Evolutionary conservation across 2,888 invertebrate species (phyloP), one percentile per base, ranked within the genome.

Genomic region (Agriopis aurantiaria): DNA sequence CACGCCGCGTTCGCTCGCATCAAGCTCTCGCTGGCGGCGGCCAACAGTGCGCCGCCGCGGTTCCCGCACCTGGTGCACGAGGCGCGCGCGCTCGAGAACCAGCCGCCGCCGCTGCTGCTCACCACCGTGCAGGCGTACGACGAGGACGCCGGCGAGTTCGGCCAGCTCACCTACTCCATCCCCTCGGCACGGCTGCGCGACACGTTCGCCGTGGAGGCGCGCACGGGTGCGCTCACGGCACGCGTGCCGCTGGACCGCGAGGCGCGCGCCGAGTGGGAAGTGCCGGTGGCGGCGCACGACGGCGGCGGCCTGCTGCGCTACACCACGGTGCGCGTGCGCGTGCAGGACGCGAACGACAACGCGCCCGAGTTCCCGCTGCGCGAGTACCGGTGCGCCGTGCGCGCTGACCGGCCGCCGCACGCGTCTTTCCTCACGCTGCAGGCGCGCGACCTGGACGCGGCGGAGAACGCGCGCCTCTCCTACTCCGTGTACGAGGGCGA

Each of bases 1-100:
- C 99, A 98, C 92, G 98, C 98, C 8, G 97, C 96, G 76, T 99
- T 97, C 90, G 96, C 98, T 0, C 95, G 97, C 75, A 95, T 98
- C 14, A 97, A 97, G 92, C 96, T 98, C 60, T 95, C 97, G 81
- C 95, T 97, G 73, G 92, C 97, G 69, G 96, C 98, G 9, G 96
- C 97, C 72, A 99, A 99, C 93, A 83, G 95, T 95, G 77, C 95
- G 96, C 86, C 97, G 78, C 99, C 99, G 10, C 95, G 95, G 73
- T 99, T 99, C 89, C 95, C 96, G 14, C 96, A 97, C 84, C 93
- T 96, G 1, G 95, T 97, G 70, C 96, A 98, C 85, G 97, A 98
- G 83, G 97, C 97, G 8, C 96, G 96, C 69, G 96, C 98, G 12
- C 90, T 95, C 23, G 99, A 99, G 93, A 98, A 98, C 91, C 96